These are phyloP conservation scores for Eudorcas thomsonii DNA, from an alignment of 2,113 vertebrate species.

Conservation along the genomic window DNA sequence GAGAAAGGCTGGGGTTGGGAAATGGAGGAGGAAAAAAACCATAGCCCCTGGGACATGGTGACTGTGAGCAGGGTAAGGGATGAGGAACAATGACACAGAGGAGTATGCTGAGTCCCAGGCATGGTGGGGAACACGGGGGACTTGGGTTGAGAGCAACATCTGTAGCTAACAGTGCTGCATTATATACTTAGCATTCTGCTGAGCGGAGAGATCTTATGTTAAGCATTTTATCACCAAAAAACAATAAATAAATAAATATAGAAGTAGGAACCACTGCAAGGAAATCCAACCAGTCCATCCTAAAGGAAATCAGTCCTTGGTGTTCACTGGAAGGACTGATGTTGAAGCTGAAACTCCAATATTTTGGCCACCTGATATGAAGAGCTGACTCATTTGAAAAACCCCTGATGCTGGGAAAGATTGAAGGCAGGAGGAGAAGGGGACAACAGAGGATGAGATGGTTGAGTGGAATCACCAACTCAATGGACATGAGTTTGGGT, in stretches of 20 bases:
- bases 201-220: background rate
- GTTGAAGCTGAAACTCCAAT: background rate
- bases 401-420: background rate
- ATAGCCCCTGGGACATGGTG: accelerated
- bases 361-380: background rate
- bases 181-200: background rate
- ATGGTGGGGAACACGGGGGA: accelerated
- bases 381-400: background rate
- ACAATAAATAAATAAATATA: background rate
- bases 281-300: background rate
- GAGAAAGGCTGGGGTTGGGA: background rate
- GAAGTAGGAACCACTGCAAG: background rate
- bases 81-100: background rate
- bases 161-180: background rate
- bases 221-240: background rate
- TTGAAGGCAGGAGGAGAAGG: background rate
- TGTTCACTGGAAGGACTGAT: background rate
- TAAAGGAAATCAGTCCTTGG: background rate
- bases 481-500: background rate
- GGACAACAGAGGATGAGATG: background rate
- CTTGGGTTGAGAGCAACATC: background rate
- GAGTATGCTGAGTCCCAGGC: background rate
- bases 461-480: background rate
- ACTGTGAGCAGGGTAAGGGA: background rate
- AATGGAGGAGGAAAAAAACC: background rate